A percentile compares a stretch with the other conserved stretches of the same genome.
Conservation (phyloP, 37 sponge, comb jelly and placozoan genomes). For the Cladorhizidae sp. region DNA sequence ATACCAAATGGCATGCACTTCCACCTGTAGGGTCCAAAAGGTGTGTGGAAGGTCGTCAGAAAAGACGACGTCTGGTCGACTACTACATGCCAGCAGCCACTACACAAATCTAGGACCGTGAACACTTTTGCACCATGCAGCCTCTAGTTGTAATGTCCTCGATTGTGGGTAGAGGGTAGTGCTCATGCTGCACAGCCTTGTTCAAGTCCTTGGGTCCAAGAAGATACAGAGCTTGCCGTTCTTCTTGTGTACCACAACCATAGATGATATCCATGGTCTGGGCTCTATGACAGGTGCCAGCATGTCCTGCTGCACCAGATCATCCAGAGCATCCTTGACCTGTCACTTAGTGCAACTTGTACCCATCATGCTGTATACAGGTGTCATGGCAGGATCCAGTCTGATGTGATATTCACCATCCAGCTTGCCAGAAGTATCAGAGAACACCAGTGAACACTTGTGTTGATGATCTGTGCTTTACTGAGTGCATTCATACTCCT, state of each 20-base stretch:
- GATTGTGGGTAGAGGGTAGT: constrained; percentile 45
- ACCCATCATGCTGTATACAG: constrained; percentile 33
- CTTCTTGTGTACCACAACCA: constrained; percentile 1
- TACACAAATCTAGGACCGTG: too few relatives aligned
- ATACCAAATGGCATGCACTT: too few relatives aligned
- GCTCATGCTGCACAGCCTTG: constrained; percentile 47
- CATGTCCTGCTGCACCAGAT: too few relatives aligned
- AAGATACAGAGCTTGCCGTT: constrained; percentile 27
- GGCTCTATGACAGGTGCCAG: too few relatives aligned
- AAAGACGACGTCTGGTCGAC: too few relatives aligned
- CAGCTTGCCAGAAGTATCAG: constrained; percentile 9
- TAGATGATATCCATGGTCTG: constrained; percentile 45
- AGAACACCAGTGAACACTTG: constrained; percentile 10
- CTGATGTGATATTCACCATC: constrained; percentile 43
- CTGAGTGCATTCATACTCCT: background rate
- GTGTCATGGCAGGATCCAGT: background rate
- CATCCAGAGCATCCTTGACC: constrained; percentile 16
- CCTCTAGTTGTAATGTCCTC: constrained; percentile 17
- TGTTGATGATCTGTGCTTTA: constrained; percentile 4
- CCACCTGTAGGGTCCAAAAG: too few relatives aligned
- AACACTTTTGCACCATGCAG: too few relatives aligned
- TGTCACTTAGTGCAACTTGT: constrained; percentile 43
- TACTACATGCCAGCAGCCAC: too few relatives aligned
- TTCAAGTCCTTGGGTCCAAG: constrained; percentile 61
- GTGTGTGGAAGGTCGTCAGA: too few relatives aligned